These are phyloP conservation scores for Atractosteus spatula DNA, from an alignment of 2,113 vertebrate species.

Conservation along the genomic window DNA sequence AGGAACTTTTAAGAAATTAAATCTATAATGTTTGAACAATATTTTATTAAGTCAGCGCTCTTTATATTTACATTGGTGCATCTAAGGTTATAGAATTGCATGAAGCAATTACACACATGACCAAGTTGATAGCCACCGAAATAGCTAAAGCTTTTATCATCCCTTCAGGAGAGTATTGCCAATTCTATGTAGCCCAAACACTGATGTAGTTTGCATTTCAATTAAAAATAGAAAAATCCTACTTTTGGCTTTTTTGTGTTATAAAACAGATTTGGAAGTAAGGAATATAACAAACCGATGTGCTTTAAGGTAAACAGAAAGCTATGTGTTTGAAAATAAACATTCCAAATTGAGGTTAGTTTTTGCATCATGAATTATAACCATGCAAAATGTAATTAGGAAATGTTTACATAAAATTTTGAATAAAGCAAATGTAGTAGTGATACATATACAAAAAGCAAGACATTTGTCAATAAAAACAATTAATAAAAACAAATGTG, in stretches of 20 bases:
- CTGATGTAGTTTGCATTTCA: constrained; percentile 75
- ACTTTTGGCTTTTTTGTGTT: constrained; percentile 51
- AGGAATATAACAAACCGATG: no score
- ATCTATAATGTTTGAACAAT: constrained; percentile 70
- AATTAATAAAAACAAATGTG: no score
- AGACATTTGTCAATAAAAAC: no score
- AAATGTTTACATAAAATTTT: not conserved
- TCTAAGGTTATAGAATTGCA: constrained; percentile 59
- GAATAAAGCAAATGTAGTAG: no score
- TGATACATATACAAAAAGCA: no score
- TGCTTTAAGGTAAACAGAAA: no score
- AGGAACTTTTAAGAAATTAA: constrained; percentile 55
- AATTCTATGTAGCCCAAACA: constrained; percentile 51
- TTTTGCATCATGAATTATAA: constrained; percentile 4
- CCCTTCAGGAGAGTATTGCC: constrained; percentile 52
- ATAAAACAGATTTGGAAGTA: no score
- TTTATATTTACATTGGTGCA: constrained; percentile 75
- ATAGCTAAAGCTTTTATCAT: constrained; percentile 62
- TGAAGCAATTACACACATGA: constrained; percentile 70
- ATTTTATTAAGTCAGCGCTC: constrained; percentile 65
- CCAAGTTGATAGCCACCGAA: constrained; percentile 65
- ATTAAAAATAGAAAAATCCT: constrained; percentile 61
- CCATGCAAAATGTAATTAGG: constrained; percentile 8
- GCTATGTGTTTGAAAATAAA: no score
- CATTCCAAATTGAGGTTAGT: no score